Conservation (phyloP, 2,888 invertebrate genomes). For the Parelbella ahira region DNA sequence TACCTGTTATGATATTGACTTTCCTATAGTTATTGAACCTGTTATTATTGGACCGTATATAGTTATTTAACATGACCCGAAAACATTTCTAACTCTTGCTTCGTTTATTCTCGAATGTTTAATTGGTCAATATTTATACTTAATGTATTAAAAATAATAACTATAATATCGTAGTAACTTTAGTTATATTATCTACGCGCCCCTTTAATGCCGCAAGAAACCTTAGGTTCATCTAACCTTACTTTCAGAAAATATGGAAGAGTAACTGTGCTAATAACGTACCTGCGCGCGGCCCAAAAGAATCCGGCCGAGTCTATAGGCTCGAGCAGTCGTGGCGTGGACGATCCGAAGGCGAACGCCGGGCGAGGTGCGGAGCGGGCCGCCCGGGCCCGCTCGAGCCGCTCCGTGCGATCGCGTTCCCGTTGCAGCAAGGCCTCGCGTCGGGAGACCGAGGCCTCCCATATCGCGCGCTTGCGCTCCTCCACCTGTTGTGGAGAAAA, state of each 20-base stretch:
- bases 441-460: slow-evolving; percentile 93
- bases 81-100: too few species aligned
- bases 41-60: too few species aligned
- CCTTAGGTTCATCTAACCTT: too few species aligned
- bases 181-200: too few species aligned
- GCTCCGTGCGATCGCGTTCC: slow-evolving; percentile 91
- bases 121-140: too few species aligned
- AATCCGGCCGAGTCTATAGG: slow-evolving; percentile 88
- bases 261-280: slow-evolving; percentile 20
- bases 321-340: slow-evolving; percentile 92
- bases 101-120: too few species aligned
- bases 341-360: slow-evolving; percentile 95
- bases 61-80: too few species aligned
- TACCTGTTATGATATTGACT: too few species aligned
- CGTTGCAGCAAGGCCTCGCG: slow-evolving; percentile 92
- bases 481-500: slow-evolving; percentile 82
- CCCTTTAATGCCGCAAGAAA: too few species aligned
- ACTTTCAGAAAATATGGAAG: background rate
- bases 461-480: slow-evolving; percentile 93
- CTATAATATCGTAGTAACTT: too few species aligned
- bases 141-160: too few species aligned
- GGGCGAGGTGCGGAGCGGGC: slow-evolving; percentile 83
- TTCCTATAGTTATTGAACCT: too few species aligned
- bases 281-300: slow-evolving; percentile 93
- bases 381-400: slow-evolving; percentile 88